phyloP scores from a whole-genome alignment of 2,113 vertebrate genomes.

The Leucosticte australis region DNA sequence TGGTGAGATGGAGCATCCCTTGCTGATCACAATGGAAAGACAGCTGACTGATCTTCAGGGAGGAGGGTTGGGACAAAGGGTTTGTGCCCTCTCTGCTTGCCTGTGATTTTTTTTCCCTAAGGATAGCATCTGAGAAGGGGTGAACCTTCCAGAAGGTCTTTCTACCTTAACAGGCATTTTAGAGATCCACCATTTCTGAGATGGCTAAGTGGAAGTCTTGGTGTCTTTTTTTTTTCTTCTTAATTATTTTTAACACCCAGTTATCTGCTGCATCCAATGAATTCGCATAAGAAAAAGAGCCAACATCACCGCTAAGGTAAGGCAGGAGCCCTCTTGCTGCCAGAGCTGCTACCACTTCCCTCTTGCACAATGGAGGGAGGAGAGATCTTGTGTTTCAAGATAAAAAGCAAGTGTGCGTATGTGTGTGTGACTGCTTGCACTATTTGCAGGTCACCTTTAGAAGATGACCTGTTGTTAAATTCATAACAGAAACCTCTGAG shows the following conservation, averaged over 20 bases:
- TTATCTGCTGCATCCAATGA: slow-evolving; percentile 63
- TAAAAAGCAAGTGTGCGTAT: not conserved
- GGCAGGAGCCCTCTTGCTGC: slow-evolving; percentile 9
- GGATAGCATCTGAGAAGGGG: not conserved
- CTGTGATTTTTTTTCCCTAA: not conserved
- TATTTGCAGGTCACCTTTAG: not conserved
- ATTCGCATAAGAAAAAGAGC: slow-evolving; percentile 23
- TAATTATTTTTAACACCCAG: slow-evolving; percentile 44
- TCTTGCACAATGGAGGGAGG: not conserved
- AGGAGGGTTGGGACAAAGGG: not conserved
- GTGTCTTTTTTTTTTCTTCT: not conserved
- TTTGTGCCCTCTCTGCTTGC: not conserved
- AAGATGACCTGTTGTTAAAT: not conserved
- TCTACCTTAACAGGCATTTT: not conserved
- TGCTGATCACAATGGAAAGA: not conserved
- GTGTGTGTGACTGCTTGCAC: not conserved
- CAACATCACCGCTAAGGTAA: slow-evolving; percentile 32
- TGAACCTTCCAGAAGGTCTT: not conserved
- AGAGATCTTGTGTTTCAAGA: not conserved
- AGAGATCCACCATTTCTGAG: not conserved
- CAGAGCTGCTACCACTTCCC: not conserved
- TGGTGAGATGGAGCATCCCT: not conserved
- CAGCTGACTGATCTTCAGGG: not conserved
- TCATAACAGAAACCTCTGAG: not conserved
- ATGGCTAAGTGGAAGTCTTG: slow-evolving; percentile 13